Evolutionary conservation across 2,113 vertebrate species (phyloP), one percentile per base, ranked within the genome.

Genomic region (Burhinus bistriatus): DNA sequence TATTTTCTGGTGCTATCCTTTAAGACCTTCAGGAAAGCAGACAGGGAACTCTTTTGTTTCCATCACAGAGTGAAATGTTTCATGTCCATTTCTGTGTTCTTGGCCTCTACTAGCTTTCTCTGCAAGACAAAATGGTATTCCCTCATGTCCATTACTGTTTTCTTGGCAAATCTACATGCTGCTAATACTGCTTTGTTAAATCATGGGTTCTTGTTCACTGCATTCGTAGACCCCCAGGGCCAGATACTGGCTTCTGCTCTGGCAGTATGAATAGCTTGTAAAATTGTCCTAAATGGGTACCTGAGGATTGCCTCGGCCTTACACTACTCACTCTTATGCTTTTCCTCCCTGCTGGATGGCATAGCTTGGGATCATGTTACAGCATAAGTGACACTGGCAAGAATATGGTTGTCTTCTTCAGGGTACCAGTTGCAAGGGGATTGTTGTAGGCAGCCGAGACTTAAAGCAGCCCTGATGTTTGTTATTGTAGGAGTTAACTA

Each of bases 1-100:
- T 72, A 17, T 91, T 87, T 92, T 64, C 66, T 83, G 65, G 19
- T 75, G 49, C 55, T 83, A 11, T 95, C 68, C 36, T 94, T 42
- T 68, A 62, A 81, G 59, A 44, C 49, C 38, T 87, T 92, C 76
- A 81, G 57, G 30, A 94, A 91, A 58, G n/a, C 52, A 87, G 61
- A 90, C 44, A 90, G 85, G 52, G 58, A 88, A 62, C 38, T 89
- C 88, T 96, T 96, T 72, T 94, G 73, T 96, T 96, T 90, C 70
- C 49, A 58, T 93, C 47, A 57, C 20, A 29, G 77, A 91, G 73
- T 95, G 91, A 76, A 83, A 59, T 38, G 30, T 76, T 94, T 88
- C 44, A 85, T 78, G 64, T 89, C 71, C 45, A 26, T 77, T 93
- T 94, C 88, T 96, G n/a, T 94, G 88, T 84, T 89, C 69, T 91